Base-by-base conservation (phyloP, 2,797 vertebrate genomes). In the Chaenodraco wilsoni region DNA sequence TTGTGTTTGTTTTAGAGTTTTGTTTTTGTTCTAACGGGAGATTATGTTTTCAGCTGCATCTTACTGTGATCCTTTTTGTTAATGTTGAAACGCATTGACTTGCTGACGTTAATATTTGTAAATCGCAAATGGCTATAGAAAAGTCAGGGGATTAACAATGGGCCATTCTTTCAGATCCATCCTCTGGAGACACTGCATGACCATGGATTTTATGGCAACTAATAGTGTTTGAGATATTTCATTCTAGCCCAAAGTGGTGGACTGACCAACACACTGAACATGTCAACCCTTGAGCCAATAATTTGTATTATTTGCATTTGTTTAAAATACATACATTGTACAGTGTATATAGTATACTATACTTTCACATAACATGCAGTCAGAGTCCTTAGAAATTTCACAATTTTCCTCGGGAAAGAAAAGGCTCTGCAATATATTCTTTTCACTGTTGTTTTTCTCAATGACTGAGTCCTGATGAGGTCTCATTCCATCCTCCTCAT, bases 401-500 rank as follows among this genome's bases (percentile, higher is more conserved):
- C 1, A 48, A 5, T 17, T 23, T 65, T 54, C 19, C 57, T 48
- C 37, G 15, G 37, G 9, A 62, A 3, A 33, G 23, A 55, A 41
- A 45, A 65, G n/a, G 2, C 49, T 6, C 23, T 55, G 27, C 27
- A 27, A 27, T 27, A 27, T 27, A 27, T 27, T 27, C 4, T 27
- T 27, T 27, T 27, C 27, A 27, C 27, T 27, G 27, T 64, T 44
- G 17, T 44, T 37, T 69, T 72, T 69, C 51, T 61, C 15, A 50
- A n/a, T 52, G 44, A 75, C 46, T 4, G 27, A 33, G 48, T 63
- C 37, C 27, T 65, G 60, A 84, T 68, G 57, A 72, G 65, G 37
- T 80, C 23, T 63, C 57, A 71, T 73, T 69, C 65, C 70, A n/a
- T 66, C 69, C 50, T 67, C 48, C 27, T 16, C 61, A 65, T 54